Base-by-base conservation (phyloP, 2,888 invertebrate species). In the Labia minor region DNA sequence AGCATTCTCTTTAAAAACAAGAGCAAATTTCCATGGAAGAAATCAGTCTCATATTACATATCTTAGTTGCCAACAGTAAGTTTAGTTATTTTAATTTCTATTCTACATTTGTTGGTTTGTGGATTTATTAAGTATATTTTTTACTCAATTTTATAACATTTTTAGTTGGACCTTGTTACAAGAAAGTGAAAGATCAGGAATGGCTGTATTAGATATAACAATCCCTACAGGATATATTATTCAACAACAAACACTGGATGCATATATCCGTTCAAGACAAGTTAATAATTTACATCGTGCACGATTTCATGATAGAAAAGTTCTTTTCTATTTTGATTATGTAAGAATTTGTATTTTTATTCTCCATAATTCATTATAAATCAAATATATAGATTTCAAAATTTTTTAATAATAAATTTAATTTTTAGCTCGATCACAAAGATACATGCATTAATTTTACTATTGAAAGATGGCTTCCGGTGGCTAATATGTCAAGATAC, bases 401-500 rank as follows among this genome's bases (percentile, higher is more conserved):
- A 66, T n/a, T 61, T 26, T 63, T 26, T 26, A 26, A 26, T 26
- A 6, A 49, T n/a, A 49, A 49, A 49, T 49, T 16, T 49, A 49
- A 72, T 70, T 77, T 76, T 20, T 78, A 93, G 92, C 78, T 96
- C 77, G 92, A 93, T 74, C 79, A 82, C 19, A 88, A 89, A 77
- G 87, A 86, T 73, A 91, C 91, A 4, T 97, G 97, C 75, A 88
- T 97, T 10, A 90, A 92, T 78, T 92, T 95, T 77, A 92, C 93
- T 0, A 85, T 95, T 67, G 94, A 95, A 78, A 84, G 97, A 71
- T 97, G 95, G 95, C 90, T 85, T 79, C 96, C 96, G 0, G 94
- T 96, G 1, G 96, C 96, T 64, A 97, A 97, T 79, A 92, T 95
- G 90, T 95, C 96, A 0, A 84, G 93, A 63, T 94, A 92, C 78